phyloP scores from a whole-genome alignment of 2,797 vertebrate species.

The Argyrosomus regius region DNA sequence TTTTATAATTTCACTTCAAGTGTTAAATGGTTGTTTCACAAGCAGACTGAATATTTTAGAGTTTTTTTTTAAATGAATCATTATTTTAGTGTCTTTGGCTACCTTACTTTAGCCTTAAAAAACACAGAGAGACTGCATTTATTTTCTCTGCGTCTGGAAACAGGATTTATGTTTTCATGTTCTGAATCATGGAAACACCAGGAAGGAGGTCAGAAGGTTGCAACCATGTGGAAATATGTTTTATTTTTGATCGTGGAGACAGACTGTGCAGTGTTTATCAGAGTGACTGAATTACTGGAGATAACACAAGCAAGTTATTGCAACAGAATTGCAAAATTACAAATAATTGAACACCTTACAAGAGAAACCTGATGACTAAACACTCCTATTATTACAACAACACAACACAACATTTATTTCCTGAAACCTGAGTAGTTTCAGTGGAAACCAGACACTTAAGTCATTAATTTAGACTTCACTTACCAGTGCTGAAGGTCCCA shows the following conservation, averaged over 20 bases:
- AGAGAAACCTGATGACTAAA: neutral
- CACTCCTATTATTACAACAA: neutral
- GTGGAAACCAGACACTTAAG: neutral
- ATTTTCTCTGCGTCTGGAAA: constrained; percentile 26
- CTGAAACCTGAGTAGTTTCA: neutral
- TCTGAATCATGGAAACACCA: constrained; percentile 28
- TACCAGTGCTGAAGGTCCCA: neutral
- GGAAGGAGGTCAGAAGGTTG: constrained; percentile 46
- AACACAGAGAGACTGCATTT: constrained; percentile 29
- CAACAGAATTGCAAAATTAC: neutral
- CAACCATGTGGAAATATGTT: constrained; percentile 12
- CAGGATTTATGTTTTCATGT: constrained; percentile 18
- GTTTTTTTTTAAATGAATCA: constrained; percentile 19
- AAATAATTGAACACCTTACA: neutral
- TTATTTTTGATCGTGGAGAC: constrained; percentile 13
- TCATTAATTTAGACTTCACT: neutral
- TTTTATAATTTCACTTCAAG: constrained; percentile 44
- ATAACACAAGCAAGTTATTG: constrained; percentile 7
- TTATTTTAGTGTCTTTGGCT: constrained; percentile 37
- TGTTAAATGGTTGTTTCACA: constrained; percentile 43
- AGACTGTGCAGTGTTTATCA: constrained; percentile 14
- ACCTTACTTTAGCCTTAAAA: constrained; percentile 22
- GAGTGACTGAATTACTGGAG: constrained; percentile 11
- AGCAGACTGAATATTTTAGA: constrained; percentile 57
- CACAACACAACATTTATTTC: neutral